Conservation (phyloP, 2,113 vertebrate genomes). For the Alectura lathami region DNA sequence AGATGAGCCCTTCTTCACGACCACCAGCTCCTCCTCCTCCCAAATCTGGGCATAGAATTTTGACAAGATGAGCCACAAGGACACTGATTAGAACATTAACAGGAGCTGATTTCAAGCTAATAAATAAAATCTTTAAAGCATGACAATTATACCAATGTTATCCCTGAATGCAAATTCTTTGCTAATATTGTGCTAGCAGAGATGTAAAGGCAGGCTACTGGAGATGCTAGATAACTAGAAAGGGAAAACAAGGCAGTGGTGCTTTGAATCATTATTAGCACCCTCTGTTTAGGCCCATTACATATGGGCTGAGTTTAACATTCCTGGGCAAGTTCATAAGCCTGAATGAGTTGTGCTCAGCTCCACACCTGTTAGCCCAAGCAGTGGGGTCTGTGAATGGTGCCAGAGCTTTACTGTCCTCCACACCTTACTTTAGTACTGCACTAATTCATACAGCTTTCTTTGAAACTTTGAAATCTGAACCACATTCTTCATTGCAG, state of each 20-base stretch:
- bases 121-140: not conserved
- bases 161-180: not conserved
- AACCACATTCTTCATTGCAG: not conserved
- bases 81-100: not conserved
- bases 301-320: not conserved
- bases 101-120: not conserved
- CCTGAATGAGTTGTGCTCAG: not conserved
- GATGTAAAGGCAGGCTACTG: not conserved
- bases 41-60: not conserved
- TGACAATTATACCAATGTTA: not conserved
- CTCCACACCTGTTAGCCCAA: not conserved
- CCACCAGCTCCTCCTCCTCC: not conserved
- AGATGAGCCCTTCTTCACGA: not conserved
- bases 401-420: not conserved
- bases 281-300: not conserved
- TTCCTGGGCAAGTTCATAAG: fast-evolving
- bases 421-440: not conserved
- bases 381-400: fast-evolving
- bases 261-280: not conserved
- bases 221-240: not conserved
- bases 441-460: fast-evolving
- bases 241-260: not conserved
- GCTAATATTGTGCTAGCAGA: not conserved
- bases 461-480: not conserved
- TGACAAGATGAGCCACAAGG: not conserved